phyloP scores from a whole-genome alignment of 2,888 invertebrate species.

The Drosophila birchii region DNA sequence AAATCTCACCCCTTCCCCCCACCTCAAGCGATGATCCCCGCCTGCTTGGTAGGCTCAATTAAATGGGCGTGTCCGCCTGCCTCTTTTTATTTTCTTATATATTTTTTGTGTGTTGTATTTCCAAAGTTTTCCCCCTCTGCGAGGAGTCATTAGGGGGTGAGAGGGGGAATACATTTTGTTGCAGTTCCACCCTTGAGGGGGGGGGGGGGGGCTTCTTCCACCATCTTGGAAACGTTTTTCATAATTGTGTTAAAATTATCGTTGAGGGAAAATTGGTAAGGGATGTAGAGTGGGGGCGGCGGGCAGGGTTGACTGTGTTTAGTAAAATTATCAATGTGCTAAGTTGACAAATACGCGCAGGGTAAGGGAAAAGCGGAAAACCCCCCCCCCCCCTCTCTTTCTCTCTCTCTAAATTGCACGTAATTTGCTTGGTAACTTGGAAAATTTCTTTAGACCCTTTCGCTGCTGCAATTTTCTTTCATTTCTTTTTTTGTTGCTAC shows the following conservation, averaged over 20 bases:
- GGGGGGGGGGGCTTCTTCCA: slow-evolving; percentile 1
- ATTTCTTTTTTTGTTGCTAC: background rate
- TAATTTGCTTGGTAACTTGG: slow-evolving; percentile 47
- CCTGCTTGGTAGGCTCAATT: slow-evolving; percentile 60
- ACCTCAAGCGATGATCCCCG: slow-evolving; percentile 1
- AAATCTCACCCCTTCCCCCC: background rate
- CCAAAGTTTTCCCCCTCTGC: slow-evolving; percentile 13
- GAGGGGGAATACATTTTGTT: slow-evolving; percentile 37
- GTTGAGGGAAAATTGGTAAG: slow-evolving; percentile 2
- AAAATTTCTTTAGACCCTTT: slow-evolving; percentile 49
- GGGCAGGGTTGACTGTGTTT: background rate
- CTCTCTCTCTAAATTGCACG: slow-evolving; percentile 49
- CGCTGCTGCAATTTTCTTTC: slow-evolving; percentile 12
- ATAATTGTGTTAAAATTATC: slow-evolving; percentile 67
- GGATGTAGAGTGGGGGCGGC: background rate
- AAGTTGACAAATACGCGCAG: slow-evolving; percentile 70
- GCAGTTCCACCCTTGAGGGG: slow-evolving; percentile 45
- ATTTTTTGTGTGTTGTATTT: slow-evolving; percentile 2
- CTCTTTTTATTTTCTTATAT: slow-evolving; percentile 6
- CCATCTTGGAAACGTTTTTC: slow-evolving; percentile 60
- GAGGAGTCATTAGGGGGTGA: slow-evolving; percentile 44
- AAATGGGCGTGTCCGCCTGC: slow-evolving; percentile 63
- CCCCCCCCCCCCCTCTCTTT: background rate
- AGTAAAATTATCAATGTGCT: slow-evolving; percentile 68
- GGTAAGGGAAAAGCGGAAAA: background rate